Evolutionary conservation across 2,797 vertebrate species (phyloP).

Genomic region (Podarcis lilfordi): DNA sequence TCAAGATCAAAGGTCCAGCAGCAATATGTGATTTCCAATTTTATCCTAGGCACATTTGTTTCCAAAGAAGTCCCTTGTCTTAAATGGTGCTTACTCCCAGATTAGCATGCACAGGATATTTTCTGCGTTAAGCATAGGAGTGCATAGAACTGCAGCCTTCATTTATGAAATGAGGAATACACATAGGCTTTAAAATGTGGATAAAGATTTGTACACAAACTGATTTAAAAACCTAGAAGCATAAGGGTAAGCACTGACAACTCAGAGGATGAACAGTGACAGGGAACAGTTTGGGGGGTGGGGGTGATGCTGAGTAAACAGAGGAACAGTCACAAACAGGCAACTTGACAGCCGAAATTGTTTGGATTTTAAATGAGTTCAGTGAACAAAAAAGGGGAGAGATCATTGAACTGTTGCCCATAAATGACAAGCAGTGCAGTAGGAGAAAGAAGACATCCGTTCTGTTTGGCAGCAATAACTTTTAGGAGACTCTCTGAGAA

Average conservation of each 20-base stretch:
- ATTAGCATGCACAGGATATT: too few species aligned
- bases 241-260: constrained; percentile 57
- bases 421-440: constrained; percentile 67
- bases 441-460: constrained; percentile 52
- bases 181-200: background rate
- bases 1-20: constrained; percentile 16
- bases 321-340: constrained; percentile 65
- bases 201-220: constrained; percentile 28
- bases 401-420: constrained; percentile 77
- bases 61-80: background rate
- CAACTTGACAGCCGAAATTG: constrained; percentile 72
- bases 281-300: constrained; percentile 54
- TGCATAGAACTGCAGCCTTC: background rate
- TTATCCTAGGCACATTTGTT: background rate
- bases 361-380: constrained; percentile 76
- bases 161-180: background rate
- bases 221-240: constrained; percentile 30
- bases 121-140: background rate
- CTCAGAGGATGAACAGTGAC: constrained; percentile 64
- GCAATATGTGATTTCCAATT: background rate
- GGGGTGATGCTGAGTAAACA: constrained; percentile 58
- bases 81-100: background rate
- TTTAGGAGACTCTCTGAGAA: constrained; percentile 34
- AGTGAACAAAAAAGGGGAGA: constrained; percentile 74
- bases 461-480: constrained; percentile 59